Conservation (phyloP, 2,113 vertebrate genomes). For the Oceanodroma tethys region DNA sequence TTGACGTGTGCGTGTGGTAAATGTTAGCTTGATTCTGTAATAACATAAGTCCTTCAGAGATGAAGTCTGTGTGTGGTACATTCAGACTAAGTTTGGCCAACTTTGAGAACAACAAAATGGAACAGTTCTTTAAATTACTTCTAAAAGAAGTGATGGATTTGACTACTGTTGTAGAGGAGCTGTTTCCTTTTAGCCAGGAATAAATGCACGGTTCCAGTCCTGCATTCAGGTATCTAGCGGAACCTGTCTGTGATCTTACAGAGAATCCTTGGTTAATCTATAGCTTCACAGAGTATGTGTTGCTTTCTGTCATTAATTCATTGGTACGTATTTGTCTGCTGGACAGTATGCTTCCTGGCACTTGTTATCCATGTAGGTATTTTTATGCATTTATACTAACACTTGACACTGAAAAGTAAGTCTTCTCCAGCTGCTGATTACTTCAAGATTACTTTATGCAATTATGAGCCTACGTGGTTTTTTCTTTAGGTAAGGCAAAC, state of each 20-base stretch:
- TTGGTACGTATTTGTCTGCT: not conserved
- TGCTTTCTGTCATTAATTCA: not conserved
- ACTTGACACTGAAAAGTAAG: not conserved
- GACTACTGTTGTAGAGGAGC: not conserved
- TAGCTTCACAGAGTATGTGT: not conserved
- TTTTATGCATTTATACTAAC: not conserved
- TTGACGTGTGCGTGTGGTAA: not conserved
- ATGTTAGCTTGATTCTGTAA: not conserved
- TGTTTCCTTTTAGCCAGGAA: not conserved
- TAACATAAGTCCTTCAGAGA: not conserved
- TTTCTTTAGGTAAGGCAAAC: conserved; percentile 5
- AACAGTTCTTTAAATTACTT: not conserved
- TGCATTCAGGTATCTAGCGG: not conserved
- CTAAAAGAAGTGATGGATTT: not conserved
- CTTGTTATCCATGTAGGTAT: not conserved
- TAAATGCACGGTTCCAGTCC: not conserved
- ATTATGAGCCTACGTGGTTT: conserved; percentile 10
- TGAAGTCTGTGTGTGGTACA: not conserved
- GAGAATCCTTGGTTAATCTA: not conserved
- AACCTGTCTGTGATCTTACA: not conserved
- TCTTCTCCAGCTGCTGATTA: conserved; percentile 9
- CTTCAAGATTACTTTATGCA: conserved; percentile 5
- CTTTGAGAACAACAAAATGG: not conserved
- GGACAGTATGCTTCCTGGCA: not conserved
- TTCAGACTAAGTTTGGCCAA: not conserved